phyloP scores from a whole-genome alignment of 2,888 invertebrate genomes.

The Dolichomitus sp. region DNA sequence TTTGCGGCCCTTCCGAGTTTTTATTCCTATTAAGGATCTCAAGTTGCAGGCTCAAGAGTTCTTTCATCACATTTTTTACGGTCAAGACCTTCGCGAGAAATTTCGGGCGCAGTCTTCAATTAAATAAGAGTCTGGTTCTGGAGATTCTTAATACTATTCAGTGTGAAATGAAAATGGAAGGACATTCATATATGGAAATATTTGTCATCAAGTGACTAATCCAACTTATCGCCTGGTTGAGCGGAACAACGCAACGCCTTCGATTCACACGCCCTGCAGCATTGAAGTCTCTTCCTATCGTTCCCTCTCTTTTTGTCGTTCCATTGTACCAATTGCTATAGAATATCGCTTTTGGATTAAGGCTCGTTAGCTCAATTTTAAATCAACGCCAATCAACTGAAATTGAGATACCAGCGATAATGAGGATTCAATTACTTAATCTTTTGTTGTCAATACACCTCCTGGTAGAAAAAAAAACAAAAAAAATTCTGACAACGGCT shows the following conservation, averaged over 20 bases:
- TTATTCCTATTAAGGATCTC: slow-evolving; percentile 47
- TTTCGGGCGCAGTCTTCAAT: neutral
- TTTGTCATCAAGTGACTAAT: neutral
- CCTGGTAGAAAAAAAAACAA: too few species aligned
- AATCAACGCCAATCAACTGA: neutral
- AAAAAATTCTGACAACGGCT: too few species aligned
- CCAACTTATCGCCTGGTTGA: slow-evolving; percentile 25
- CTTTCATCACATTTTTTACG: slow-evolving; percentile 23
- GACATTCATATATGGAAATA: neutral
- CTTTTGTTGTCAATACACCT: too few species aligned
- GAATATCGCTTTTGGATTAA: slow-evolving; percentile 18
- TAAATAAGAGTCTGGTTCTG: neutral
- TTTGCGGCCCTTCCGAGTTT: slow-evolving; percentile 1
- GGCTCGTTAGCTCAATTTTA: neutral
- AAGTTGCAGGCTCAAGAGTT: slow-evolving; percentile 48
- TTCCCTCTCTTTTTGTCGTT: slow-evolving; percentile 46
- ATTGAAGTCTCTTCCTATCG: slow-evolving; percentile 77
- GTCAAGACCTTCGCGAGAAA: slow-evolving; percentile 13
- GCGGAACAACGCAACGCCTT: slow-evolving; percentile 52
- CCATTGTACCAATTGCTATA: slow-evolving; percentile 31
- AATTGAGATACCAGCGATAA: neutral
- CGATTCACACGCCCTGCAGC: slow-evolving; percentile 70
- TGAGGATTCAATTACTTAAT: neutral
- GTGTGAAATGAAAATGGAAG: neutral
- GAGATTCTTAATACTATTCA: neutral